These are phyloP conservation scores for Drosophila nr. perissopoda DNA, from an alignment of 2,888 invertebrate genomes.

Conservation along the genomic window DNA sequence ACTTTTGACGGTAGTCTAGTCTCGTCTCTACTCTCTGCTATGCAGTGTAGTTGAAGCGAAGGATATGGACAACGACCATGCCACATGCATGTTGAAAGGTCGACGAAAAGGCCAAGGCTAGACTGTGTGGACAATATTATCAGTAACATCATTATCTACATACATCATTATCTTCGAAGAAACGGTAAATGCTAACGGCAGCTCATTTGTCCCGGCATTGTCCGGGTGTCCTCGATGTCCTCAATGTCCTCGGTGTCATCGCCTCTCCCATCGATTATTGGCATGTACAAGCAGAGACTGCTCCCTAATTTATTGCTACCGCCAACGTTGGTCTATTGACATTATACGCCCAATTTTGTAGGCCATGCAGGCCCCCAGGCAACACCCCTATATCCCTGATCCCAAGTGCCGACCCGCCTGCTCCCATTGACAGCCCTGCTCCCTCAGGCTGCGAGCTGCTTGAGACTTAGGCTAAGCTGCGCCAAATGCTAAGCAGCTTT, in stretches of 20 bases:
- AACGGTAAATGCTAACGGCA: conserved; percentile 1
- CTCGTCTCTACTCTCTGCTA: neutral
- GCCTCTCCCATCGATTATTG: conserved; percentile 62
- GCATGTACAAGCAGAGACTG: conserved; percentile 60
- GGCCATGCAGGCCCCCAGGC: conserved; percentile 11
- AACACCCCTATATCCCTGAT: neutral
- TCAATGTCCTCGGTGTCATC: conserved; percentile 14
- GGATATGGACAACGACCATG: conserved; percentile 3
- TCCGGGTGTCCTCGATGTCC: conserved; percentile 2
- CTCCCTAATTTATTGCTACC: conserved; percentile 70
- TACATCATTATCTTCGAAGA: conserved; percentile 17
- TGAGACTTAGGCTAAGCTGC: conserved; percentile 53
- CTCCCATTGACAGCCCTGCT: conserved; percentile 2
- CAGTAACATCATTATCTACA: conserved; percentile 30
- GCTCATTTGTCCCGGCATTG: conserved; percentile 44
- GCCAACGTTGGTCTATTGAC: conserved; percentile 56
- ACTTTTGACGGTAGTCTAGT: conserved; percentile 58
- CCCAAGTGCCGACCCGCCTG: neutral
- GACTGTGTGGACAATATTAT: conserved; percentile 41
- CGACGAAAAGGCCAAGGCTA: conserved; percentile 63
- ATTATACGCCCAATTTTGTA: conserved; percentile 39
- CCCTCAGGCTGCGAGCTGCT: conserved; percentile 14
- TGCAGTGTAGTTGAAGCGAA: neutral
- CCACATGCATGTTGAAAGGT: conserved; percentile 57
- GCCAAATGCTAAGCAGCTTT: conserved; percentile 68